A percentile compares a stretch with the other conserved stretches of the same genome.
These are phyloP conservation scores for Oncopodura yosiiana DNA, from an alignment of 1,140 invertebrate genomes.

Conservation along the genomic window DNA sequence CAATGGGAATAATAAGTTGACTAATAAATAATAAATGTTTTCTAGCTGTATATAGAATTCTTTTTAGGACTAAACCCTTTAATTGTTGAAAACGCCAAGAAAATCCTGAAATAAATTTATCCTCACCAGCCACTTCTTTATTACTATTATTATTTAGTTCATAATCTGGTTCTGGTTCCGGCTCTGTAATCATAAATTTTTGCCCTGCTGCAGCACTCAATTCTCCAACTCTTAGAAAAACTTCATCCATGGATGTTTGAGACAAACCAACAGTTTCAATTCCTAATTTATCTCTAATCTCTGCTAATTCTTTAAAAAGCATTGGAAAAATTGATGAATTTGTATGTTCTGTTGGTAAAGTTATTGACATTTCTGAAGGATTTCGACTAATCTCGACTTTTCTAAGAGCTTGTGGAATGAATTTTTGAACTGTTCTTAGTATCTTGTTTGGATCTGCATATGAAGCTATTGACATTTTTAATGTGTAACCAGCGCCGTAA, in stretches of 20 bases:
- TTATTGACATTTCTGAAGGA: slow-evolving; percentile 45
- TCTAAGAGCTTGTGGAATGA: slow-evolving; percentile 47
- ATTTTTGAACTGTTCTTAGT: slow-evolving; percentile 45
- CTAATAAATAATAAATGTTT: slow-evolving; percentile 36
- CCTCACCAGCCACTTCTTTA: no score
- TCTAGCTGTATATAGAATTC: slow-evolving; percentile 36
- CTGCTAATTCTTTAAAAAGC: slow-evolving; percentile 56
- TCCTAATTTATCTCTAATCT: slow-evolving; percentile 48
- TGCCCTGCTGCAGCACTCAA: neutral
- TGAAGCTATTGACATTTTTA: neutral
- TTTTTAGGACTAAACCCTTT: slow-evolving; percentile 53
- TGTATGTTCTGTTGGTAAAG: slow-evolving; percentile 44
- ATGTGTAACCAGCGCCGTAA: slow-evolving; percentile 45
- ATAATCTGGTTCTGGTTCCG: no score
- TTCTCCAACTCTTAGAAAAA: slow-evolving; percentile 46
- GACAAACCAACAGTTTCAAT: slow-evolving; percentile 67
- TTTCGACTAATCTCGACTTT: slow-evolving; percentile 48
- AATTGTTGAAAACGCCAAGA: slow-evolving; percentile 48
- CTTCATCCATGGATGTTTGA: slow-evolving; percentile 73
- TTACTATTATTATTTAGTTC: no score
- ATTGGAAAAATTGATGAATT: slow-evolving; percentile 44
- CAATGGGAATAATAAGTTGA: slow-evolving; percentile 25
- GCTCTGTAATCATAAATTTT: no score
- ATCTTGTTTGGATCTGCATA: slow-evolving; percentile 46
- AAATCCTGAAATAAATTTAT: slow-evolving; percentile 37